Evolutionary conservation across 1,140 invertebrate species (phyloP).

Genomic region (Calephelis virginiensis): DNA sequence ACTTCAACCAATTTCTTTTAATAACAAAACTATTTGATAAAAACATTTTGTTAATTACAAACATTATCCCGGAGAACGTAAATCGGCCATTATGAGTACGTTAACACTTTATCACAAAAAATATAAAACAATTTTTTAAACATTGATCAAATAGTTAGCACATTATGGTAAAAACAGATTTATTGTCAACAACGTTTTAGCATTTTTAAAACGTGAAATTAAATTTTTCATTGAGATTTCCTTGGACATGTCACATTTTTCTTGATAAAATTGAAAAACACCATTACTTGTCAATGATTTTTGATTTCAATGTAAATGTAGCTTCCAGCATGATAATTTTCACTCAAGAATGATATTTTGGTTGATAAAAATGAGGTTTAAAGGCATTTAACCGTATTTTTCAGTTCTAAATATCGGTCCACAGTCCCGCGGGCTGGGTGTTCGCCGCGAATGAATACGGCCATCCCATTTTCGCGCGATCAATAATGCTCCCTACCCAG

Average conservation of each 20-base stretch:
- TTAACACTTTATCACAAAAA: constrained; percentile 9
- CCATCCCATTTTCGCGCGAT: constrained; percentile 77
- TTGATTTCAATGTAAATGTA: constrained; percentile 30
- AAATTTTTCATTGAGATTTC: constrained; percentile 11
- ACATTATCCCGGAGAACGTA: constrained; percentile 52
- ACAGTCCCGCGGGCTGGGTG: constrained; percentile 71
- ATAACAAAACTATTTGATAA: constrained; percentile 46
- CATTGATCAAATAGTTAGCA: background rate
- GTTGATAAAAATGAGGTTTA: constrained; percentile 49
- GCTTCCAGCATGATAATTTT: constrained; percentile 24
- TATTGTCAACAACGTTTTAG: constrained; percentile 1
- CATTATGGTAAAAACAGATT: background rate
- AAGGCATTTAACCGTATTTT: constrained; percentile 64
- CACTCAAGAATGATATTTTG: constrained; percentile 44
- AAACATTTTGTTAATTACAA: constrained; percentile 38
- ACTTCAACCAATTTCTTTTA: constrained; percentile 54
- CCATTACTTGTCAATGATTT: background rate
- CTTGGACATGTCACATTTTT: constrained; percentile 20
- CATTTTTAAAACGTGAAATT: constrained; percentile 5
- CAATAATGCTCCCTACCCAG: constrained; percentile 79
- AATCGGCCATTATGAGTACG: constrained; percentile 46
- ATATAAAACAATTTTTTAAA: background rate
- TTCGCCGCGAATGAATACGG: constrained; percentile 70
- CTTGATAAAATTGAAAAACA: constrained; percentile 5
- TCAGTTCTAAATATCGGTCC: constrained; percentile 54